A percentile compares a stretch with the other conserved stretches of the same genome.
Conservation (phyloP, 2,113 vertebrate genomes). For the Cranoglanis bouderius region DNA sequence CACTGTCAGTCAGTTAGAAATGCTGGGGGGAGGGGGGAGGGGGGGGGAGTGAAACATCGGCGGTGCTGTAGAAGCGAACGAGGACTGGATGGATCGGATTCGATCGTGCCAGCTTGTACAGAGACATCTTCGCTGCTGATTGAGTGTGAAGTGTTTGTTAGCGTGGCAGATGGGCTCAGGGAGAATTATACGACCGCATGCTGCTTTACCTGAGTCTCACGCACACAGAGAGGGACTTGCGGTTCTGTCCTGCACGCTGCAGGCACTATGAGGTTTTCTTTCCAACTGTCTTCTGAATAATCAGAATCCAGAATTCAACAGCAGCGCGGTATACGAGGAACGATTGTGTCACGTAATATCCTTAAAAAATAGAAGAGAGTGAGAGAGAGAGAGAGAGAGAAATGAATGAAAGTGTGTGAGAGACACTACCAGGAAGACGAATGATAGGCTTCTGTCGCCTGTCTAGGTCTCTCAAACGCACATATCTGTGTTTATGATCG, state of each 20-base stretch:
- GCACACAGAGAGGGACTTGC: neutral
- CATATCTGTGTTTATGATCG: neutral
- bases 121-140: conserved; percentile 41
- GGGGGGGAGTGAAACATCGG: neutral
- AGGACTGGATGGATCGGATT: neutral
- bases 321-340: neutral
- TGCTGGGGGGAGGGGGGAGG: too few relatives aligned
- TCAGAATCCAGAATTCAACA: neutral
- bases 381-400: conserved; percentile 1
- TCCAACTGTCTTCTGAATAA: neutral
- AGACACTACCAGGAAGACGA: neutral
- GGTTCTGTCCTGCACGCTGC: neutral
- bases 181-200: neutral
- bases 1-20: neutral
- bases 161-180: conserved; percentile 33
- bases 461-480: neutral
- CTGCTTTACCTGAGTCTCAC: conserved; percentile 32
- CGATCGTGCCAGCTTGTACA: neutral
- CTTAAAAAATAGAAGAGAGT: neutral
- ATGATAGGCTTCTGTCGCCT: neutral
- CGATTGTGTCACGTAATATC: neutral
- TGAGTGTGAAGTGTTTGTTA: conserved; percentile 34
- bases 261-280: neutral
- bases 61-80: too few relatives aligned
- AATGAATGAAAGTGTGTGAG: neutral